phyloP scores from a whole-genome alignment of 2,888 invertebrate genomes.

The Opisthograptis luteolata region DNA sequence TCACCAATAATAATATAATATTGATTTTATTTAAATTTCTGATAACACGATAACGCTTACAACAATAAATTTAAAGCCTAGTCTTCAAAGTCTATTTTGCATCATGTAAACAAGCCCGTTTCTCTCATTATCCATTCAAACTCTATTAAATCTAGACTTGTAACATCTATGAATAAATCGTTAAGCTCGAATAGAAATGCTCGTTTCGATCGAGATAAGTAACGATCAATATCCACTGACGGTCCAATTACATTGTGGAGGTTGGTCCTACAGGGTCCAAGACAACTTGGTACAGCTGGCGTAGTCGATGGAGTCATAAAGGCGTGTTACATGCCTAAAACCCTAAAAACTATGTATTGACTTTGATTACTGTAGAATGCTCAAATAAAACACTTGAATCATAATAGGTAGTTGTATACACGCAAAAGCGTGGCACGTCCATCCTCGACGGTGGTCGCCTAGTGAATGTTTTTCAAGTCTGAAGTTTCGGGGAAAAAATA shows the following conservation, averaged over 20 bases:
- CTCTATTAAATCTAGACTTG: slow-evolving; percentile 28
- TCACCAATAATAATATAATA: too few species aligned
- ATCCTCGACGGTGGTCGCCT: too few species aligned
- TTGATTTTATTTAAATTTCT: too few species aligned
- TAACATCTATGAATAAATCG: slow-evolving; percentile 50
- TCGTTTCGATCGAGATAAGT: slow-evolving; percentile 68
- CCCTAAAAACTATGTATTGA: too few species aligned
- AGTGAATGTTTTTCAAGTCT: too few species aligned
- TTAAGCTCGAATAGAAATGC: slow-evolving; percentile 51
- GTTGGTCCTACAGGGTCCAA: slow-evolving; percentile 50
- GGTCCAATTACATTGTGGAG: slow-evolving; percentile 72
- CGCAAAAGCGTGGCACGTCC: too few species aligned
- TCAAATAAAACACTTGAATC: too few species aligned
- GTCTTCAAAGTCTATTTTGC: neutral
- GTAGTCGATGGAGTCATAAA: slow-evolving; percentile 43
- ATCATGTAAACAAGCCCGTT: slow-evolving; percentile 1
- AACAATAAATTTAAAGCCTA: too few species aligned
- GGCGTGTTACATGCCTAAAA: slow-evolving; percentile 39
- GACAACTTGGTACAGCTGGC: slow-evolving; percentile 42
- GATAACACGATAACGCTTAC: too few species aligned
- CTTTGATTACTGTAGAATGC: too few species aligned
- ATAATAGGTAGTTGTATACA: too few species aligned
- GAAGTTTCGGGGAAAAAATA: too few species aligned
- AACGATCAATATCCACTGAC: slow-evolving; percentile 74
- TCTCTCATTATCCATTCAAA: slow-evolving; percentile 25